Conservation (phyloP, 1,140 invertebrate genomes). For the Drosophila lini region DNA sequence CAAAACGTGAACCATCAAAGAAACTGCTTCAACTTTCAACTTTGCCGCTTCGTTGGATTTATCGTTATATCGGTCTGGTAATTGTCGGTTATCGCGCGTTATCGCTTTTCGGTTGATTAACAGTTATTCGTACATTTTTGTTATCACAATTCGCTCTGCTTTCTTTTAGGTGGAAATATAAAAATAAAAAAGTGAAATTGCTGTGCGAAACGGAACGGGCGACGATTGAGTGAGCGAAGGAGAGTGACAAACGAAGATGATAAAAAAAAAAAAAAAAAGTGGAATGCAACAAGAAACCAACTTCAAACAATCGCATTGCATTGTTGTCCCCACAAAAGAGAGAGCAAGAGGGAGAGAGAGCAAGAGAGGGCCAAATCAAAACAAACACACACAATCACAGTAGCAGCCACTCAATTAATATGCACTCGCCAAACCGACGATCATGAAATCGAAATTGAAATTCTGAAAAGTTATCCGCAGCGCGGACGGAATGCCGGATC, state of each 20-base stretch:
- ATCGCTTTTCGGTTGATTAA: slow-evolving; percentile 27
- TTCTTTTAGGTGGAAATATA: slow-evolving; percentile 19
- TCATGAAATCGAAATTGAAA: slow-evolving; percentile 60
- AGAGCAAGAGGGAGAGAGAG: neutral
- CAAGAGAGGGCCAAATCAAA: slow-evolving; percentile 20
- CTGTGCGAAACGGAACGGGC: slow-evolving; percentile 31
- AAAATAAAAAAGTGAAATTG: slow-evolving; percentile 56
- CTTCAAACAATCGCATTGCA: slow-evolving; percentile 30
- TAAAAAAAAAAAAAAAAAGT: slow-evolving; percentile 5
- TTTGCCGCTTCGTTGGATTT: neutral
- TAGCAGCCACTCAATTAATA: slow-evolving; percentile 45
- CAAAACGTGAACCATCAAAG: slow-evolving; percentile 71
- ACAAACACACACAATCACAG: slow-evolving; percentile 44
- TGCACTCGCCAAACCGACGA: slow-evolving; percentile 46
- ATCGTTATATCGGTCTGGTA: slow-evolving; percentile 19
- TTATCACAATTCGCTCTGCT: slow-evolving; percentile 56
- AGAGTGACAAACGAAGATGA: slow-evolving; percentile 11
- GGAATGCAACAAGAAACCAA: slow-evolving; percentile 45
- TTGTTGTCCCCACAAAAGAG: slow-evolving; percentile 27
- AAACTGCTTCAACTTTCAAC: slow-evolving; percentile 12
- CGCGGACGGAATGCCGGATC: slow-evolving; percentile 6
- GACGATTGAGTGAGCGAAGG: slow-evolving; percentile 14
- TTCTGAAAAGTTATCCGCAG: slow-evolving; percentile 28
- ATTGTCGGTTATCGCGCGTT: slow-evolving; percentile 13
- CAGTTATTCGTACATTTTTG: slow-evolving; percentile 32